Evolutionary conservation across 2,797 vertebrate species (phyloP).

Genomic region (Bothrops alternatus): DNA sequence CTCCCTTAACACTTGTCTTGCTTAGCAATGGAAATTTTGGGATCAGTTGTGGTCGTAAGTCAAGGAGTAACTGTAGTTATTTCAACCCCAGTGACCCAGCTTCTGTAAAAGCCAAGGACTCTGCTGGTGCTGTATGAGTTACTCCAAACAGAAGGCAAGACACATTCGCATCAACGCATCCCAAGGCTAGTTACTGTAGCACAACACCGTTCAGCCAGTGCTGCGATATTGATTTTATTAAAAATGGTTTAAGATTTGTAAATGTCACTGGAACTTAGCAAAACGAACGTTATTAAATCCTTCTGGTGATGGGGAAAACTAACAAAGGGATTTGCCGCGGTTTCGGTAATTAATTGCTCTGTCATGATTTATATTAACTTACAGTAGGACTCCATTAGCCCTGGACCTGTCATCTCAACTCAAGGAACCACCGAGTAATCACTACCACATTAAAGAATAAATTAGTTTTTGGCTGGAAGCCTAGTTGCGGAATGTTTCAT

Average conservation of each 20-base stretch:
- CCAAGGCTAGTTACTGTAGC: conserved; percentile 71
- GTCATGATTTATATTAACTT: conserved; percentile 86
- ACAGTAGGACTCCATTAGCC: conserved; percentile 84
- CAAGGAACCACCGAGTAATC: conserved; percentile 81
- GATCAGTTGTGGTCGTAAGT: background rate
- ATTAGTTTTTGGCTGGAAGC: conserved; percentile 80
- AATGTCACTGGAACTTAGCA: conserved; percentile 82
- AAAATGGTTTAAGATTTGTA: conserved; percentile 83
- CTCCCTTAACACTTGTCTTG: background rate
- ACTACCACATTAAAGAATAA: conserved; percentile 83
- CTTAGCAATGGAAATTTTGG: background rate
- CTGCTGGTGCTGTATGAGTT: conserved; percentile 55
- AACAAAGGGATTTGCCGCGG: conserved; percentile 82
- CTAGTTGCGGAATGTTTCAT: conserved; percentile 77
- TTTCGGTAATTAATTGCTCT: conserved; percentile 85
- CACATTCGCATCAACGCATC: conserved; percentile 65
- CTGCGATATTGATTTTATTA: conserved; percentile 82
- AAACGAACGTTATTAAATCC: conserved; percentile 82
- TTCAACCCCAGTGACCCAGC: conserved; percentile 49
- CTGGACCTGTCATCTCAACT: conserved; percentile 79
- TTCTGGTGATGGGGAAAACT: conserved; percentile 79
- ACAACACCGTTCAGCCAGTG: conserved; percentile 75
- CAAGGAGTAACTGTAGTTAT: background rate
- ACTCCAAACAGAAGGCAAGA: conserved; percentile 70
- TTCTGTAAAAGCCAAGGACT: conserved; percentile 67